Evolutionary conservation across 2,113 vertebrate species (phyloP).

Genomic region (Phycodurus eques): DNA sequence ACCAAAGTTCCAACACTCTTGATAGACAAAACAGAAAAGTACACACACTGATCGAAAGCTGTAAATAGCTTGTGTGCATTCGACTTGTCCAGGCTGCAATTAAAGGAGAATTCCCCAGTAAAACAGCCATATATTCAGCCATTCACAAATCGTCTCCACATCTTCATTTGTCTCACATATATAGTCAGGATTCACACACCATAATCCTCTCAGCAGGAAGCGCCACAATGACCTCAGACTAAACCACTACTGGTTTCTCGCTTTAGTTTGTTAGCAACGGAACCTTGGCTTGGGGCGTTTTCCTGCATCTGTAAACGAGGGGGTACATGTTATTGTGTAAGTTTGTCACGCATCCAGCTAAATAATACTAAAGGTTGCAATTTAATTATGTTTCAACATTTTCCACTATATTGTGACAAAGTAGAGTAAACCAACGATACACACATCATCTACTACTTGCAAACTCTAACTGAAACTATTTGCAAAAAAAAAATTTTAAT

Average conservation of each 20-base stretch:
- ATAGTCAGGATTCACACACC: constrained; percentile 18
- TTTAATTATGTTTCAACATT: background rate
- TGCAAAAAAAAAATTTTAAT: too few relatives aligned
- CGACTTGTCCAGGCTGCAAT: constrained; percentile 30
- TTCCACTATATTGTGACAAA: background rate
- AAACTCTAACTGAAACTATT: too few relatives aligned
- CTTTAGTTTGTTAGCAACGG: background rate
- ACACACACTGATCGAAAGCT: constrained; percentile 11
- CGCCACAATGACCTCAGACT: constrained; percentile 33
- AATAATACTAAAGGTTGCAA: background rate
- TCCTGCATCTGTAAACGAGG: background rate
- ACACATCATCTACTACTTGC: background rate
- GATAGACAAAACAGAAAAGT: constrained; percentile 18
- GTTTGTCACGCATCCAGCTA: background rate
- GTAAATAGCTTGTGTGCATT: constrained; percentile 22
- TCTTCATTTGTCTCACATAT: constrained; percentile 12
- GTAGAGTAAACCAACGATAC: background rate
- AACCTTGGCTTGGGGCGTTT: background rate
- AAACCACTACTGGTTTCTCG: background rate
- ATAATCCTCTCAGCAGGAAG: constrained; percentile 18
- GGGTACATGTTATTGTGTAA: background rate
- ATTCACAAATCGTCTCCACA: constrained; percentile 10
- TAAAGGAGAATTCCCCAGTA: constrained; percentile 11
- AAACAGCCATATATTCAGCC: constrained; percentile 1
- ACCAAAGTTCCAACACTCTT: constrained; percentile 27